Evolutionary conservation across 1,140 invertebrate species (phyloP).

Genomic region (Aphelinus certus): DNA sequence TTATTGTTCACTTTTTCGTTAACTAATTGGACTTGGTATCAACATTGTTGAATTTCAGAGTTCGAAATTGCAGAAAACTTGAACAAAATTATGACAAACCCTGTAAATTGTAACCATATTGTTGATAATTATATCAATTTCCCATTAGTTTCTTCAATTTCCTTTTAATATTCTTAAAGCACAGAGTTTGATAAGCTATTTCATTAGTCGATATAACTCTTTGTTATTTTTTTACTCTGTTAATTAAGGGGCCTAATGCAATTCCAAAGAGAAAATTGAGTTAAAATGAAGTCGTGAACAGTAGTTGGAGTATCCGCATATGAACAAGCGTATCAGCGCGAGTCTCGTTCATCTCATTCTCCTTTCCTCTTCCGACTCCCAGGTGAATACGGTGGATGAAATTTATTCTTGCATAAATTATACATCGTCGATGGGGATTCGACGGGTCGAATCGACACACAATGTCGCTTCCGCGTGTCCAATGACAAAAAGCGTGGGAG

Average conservation of each 20-base stretch:
- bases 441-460: constrained; percentile 11
- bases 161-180: no score
- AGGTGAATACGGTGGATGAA: constrained; percentile 22
- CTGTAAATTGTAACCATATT: no score
- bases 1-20: no score
- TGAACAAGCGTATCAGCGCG: background rate
- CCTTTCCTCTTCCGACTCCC: background rate
- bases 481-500: background rate
- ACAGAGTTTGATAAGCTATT: no score
- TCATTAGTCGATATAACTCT: no score
- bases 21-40: no score
- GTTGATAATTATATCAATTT: no score
- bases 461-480: background rate
- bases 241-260: constrained; percentile 14
- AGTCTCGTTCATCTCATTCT: background rate
- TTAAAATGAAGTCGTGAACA: constrained; percentile 20
- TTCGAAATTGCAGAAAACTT: no score
- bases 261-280: constrained; percentile 25
- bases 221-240: no score
- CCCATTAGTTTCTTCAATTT: no score
- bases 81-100: no score
- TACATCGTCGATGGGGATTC: constrained; percentile 17
- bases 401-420: constrained; percentile 38
- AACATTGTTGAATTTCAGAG: no score
- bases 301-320: constrained; percentile 17